A percentile compares a stretch with the other conserved stretches of the same genome.
phyloP scores from a whole-genome alignment of 2,888 invertebrate species.

The Fabriciana adippe region DNA sequence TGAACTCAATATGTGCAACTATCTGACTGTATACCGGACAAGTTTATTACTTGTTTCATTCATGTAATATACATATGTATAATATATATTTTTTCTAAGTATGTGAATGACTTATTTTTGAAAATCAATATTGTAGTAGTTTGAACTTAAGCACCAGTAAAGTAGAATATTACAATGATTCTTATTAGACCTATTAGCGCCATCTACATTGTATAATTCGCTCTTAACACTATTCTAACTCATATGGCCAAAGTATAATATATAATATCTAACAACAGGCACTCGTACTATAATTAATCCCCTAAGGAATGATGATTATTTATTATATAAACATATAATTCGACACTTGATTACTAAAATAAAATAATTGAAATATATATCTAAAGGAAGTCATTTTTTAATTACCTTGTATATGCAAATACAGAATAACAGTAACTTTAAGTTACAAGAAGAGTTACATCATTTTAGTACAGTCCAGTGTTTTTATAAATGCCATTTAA shows the following conservation, averaged over 20 bases:
- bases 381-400: background rate
- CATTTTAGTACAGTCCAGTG: no score
- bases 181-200: conserved; percentile 27
- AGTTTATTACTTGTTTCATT: background rate
- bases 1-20: background rate
- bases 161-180: conserved; percentile 8
- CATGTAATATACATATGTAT: background rate
- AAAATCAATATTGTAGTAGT: background rate
- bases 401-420: background rate
- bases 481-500: no score
- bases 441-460: no score
- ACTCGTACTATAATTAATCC: conserved; percentile 18
- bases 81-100: background rate
- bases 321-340: background rate
- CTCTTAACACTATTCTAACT: conserved; percentile 22
- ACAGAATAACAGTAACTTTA: background rate
- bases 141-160: conserved; percentile 23
- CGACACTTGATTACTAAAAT: no score
- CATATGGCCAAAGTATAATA: conserved; percentile 19
- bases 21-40: background rate
- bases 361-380: no score
- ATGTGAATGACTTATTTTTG: background rate
- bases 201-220: conserved; percentile 31
- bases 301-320: conserved; percentile 10
- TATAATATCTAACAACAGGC: conserved; percentile 18